Conservation (phyloP, 2,797 vertebrate species). For the Lacerta agilis region DNA sequence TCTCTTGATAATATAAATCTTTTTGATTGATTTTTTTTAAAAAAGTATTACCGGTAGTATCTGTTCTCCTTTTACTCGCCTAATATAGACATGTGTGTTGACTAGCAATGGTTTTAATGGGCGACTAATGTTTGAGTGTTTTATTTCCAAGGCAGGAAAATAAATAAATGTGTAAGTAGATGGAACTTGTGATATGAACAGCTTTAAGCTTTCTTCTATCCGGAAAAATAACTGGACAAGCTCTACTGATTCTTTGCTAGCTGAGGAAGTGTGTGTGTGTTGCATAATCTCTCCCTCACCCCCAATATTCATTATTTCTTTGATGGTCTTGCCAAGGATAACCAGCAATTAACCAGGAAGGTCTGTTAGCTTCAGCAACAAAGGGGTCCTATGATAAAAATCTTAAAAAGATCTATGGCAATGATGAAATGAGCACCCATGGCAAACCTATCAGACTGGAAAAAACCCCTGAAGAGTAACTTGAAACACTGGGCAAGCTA, state of each 20-base stretch:
- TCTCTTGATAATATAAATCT: background rate
- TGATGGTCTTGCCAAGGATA: conserved; percentile 31
- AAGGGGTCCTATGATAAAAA: conserved; percentile 19
- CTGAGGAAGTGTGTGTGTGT: background rate
- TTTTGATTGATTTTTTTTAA: background rate
- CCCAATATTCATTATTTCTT: conserved; percentile 10
- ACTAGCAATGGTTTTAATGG: background rate
- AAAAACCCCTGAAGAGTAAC: background rate
- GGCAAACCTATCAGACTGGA: background rate
- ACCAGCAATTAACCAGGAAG: conserved; percentile 21
- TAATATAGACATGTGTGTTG: background rate
- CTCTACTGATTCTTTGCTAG: background rate
- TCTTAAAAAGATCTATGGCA: conserved; percentile 15
- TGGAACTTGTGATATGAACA: background rate
- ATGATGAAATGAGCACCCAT: background rate
- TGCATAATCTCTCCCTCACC: background rate
- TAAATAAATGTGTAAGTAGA: background rate
- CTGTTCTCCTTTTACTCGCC: background rate
- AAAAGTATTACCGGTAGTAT: background rate
- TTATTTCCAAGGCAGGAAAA: background rate
- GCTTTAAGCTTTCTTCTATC: background rate
- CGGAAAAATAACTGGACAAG: background rate
- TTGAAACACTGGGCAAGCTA: conserved; percentile 3
- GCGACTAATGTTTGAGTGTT: background rate
- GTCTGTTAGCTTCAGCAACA: conserved; percentile 20